Evolutionary conservation across 1,140 invertebrate genomes (phyloP).

Genomic region (Zaprionus africanus): DNA sequence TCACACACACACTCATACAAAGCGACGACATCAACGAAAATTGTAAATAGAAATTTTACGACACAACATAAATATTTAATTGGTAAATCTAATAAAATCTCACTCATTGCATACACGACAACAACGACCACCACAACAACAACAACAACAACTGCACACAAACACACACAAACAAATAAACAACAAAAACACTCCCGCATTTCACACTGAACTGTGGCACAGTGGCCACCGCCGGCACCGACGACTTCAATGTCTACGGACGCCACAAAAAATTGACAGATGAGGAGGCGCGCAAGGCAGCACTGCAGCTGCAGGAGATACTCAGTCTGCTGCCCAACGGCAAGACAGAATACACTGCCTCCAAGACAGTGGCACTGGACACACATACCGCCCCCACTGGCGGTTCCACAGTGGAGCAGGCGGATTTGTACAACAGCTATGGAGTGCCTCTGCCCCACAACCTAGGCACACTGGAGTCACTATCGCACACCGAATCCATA

Average conservation of each 20-base stretch:
- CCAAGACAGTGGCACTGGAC: constrained; percentile 74
- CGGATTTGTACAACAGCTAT: constrained; percentile 65
- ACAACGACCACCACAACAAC: constrained; percentile 35
- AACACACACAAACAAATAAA: constrained; percentile 22
- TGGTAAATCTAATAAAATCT: constrained; percentile 79
- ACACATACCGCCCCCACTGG: constrained; percentile 46
- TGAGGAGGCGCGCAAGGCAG: constrained; percentile 71
- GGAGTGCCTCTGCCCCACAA: constrained; percentile 71
- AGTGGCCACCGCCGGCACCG: constrained; percentile 52
- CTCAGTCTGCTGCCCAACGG: constrained; percentile 75
- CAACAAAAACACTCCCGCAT: constrained; percentile 19
- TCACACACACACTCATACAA: constrained; percentile 15
- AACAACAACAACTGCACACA: constrained; percentile 32
- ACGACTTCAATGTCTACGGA: constrained; percentile 81
- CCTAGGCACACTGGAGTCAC: constrained; percentile 74
- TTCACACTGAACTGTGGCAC: constrained; percentile 34
- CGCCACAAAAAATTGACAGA: constrained; percentile 76
- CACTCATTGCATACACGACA: constrained; percentile 75
- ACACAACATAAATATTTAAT: constrained; percentile 56
- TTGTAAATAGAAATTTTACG: constrained; percentile 64
- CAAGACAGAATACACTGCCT: constrained; percentile 79
- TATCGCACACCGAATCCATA: constrained; percentile 81
- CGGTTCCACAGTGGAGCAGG: constrained; percentile 50
- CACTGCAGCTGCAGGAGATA: constrained; percentile 76
- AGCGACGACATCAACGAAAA: constrained; percentile 25